Percentiles rank a stretch among this genome's conserved stretches.
phyloP scores from a whole-genome alignment of 2,113 vertebrate genomes.

The Caracal caracal region DNA sequence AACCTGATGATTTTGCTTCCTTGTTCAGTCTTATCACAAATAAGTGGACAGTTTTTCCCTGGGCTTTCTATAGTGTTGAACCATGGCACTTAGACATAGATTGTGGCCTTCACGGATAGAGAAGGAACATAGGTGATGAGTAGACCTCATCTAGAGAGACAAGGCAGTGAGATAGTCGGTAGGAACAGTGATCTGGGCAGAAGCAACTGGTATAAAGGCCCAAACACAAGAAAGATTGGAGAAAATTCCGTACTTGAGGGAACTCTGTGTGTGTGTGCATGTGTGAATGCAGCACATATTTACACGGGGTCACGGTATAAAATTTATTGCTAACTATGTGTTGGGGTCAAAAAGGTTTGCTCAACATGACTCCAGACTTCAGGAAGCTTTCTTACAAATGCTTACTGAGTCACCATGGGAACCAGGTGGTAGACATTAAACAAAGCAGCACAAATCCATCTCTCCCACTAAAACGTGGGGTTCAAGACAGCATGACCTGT shows the following conservation, averaged over 20 bases:
- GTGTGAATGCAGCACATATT: rapidly evolving
- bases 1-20: neutral
- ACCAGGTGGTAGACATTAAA: neutral
- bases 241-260: neutral
- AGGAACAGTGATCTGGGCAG: neutral
- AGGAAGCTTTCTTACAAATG: slow-evolving; percentile 15
- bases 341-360: neutral
- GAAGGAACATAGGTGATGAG: neutral
- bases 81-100: neutral
- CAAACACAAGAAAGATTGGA: neutral
- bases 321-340: neutral
- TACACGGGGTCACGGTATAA: neutral
- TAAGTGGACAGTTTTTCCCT: neutral
- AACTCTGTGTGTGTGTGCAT: neutral
- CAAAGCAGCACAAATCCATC: neutral
- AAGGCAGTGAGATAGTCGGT: neutral
- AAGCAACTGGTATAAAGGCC: neutral
- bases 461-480: neutral
- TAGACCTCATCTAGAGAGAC: neutral
- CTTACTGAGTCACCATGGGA: neutral
- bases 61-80: neutral
- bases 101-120: neutral
- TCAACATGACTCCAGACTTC: neutral
- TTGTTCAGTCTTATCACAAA: neutral
- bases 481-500: neutral